Conservation (phyloP, 2,113 vertebrate genomes). For the Zonotrichia leucophrys region DNA sequence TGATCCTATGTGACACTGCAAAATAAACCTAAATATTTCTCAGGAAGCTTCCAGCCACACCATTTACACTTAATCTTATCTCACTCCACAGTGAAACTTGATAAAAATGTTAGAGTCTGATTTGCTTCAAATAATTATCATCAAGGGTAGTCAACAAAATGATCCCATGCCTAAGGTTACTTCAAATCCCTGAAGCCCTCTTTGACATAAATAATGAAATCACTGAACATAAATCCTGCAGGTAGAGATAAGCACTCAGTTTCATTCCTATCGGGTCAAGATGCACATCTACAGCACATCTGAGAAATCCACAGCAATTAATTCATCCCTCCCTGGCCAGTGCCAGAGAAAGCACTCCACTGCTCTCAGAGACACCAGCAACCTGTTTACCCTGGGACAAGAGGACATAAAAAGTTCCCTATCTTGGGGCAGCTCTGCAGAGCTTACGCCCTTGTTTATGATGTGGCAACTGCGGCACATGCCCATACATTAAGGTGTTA, state of each 20-base stretch:
- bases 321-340: background rate
- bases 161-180: background rate
- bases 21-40: background rate
- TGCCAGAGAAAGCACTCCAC: background rate
- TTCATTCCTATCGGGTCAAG: background rate
- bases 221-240: background rate
- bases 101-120: background rate
- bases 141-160: background rate
- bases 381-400: background rate
- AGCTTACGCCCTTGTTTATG: background rate
- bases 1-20: background rate
- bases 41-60: background rate
- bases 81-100: background rate
- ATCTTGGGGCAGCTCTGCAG: background rate
- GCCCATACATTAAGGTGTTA: background rate
- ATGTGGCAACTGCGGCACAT: background rate
- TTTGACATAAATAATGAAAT: background rate
- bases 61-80: background rate
- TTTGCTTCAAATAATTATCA: background rate
- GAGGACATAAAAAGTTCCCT: background rate
- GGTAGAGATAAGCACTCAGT: background rate
- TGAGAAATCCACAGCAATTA: background rate
- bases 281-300: background rate
- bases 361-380: background rate
- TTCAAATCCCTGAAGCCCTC: background rate